These are phyloP conservation scores for Pomatorhinus ruficollis DNA, from an alignment of 2,113 vertebrate genomes.

Conservation along the genomic window DNA sequence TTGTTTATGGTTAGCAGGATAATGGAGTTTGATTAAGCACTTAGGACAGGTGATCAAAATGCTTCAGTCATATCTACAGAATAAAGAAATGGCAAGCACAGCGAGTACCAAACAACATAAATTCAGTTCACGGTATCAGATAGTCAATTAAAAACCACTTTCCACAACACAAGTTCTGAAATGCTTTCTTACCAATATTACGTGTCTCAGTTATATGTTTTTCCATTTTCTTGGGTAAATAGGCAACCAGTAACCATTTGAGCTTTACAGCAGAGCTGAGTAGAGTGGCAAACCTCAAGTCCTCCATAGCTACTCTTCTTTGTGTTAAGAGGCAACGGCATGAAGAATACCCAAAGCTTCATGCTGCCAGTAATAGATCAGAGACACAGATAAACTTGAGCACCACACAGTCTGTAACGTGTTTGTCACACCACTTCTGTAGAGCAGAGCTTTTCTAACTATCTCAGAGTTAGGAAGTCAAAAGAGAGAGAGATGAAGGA, in stretches of 20 bases:
- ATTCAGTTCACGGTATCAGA: slow-evolving; percentile 47
- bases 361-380: background rate
- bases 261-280: background rate
- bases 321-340: accelerated
- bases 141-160: slow-evolving; percentile 49
- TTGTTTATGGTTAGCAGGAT: slow-evolving; percentile 59
- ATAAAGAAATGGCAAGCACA: slow-evolving; percentile 52
- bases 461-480: background rate
- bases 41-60: slow-evolving; percentile 69
- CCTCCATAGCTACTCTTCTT: background rate
- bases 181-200: slow-evolving; percentile 1
- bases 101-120: slow-evolving; percentile 38
- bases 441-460: background rate
- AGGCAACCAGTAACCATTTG: background rate
- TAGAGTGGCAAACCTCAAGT: background rate
- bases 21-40: slow-evolving; percentile 78
- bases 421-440: background rate
- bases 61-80: slow-evolving; percentile 72
- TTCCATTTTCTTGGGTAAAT: background rate
- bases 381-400: background rate
- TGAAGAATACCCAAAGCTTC: background rate
- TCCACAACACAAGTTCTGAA: background rate
- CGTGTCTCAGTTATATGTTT: background rate
- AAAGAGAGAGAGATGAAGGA: background rate
- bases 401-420: background rate